phyloP scores from a whole-genome alignment of 2,797 vertebrate genomes.

The Pteronotus mesoamericanus region DNA sequence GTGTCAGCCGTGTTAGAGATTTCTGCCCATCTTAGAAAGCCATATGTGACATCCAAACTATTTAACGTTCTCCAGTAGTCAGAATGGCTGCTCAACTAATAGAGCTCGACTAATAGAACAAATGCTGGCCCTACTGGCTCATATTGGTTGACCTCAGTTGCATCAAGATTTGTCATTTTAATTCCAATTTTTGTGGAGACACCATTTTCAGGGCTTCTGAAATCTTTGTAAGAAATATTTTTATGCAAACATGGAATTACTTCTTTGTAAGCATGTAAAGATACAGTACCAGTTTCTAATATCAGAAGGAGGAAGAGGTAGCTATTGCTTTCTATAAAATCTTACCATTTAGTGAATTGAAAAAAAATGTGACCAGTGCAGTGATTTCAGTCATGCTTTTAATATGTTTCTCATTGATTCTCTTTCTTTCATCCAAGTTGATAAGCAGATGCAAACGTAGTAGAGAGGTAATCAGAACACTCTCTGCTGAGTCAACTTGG shows the following conservation, averaged over 20 bases:
- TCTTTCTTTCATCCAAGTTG: constrained; percentile 74
- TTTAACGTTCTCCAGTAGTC: not conserved
- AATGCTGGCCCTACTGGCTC: not conserved
- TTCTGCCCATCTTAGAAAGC: not conserved
- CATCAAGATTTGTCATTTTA: not conserved
- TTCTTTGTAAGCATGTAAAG: constrained; percentile 75
- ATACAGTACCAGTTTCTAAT: constrained; percentile 74
- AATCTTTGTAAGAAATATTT: constrained; percentile 73
- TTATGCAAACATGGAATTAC: constrained; percentile 74
- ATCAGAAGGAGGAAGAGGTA: constrained; percentile 76
- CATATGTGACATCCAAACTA: not conserved
- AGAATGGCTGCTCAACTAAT: not conserved
- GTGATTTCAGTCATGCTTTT: constrained; percentile 73
- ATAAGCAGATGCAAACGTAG: constrained; percentile 73
- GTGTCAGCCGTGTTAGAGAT: not conserved
- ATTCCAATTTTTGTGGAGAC: not conserved
- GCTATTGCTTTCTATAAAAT: constrained; percentile 73
- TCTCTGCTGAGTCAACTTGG: constrained; percentile 60
- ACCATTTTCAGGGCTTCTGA: constrained; percentile 57
- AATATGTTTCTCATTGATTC: constrained; percentile 70
- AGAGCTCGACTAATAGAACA: not conserved
- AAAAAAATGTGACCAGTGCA: constrained; percentile 66
- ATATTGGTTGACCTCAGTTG: not conserved
- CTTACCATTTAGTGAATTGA: constrained; percentile 73
- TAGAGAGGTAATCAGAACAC: constrained; percentile 69